Conservation (phyloP, 2,797 vertebrate species). For the Distichodus sexfasciatus region DNA sequence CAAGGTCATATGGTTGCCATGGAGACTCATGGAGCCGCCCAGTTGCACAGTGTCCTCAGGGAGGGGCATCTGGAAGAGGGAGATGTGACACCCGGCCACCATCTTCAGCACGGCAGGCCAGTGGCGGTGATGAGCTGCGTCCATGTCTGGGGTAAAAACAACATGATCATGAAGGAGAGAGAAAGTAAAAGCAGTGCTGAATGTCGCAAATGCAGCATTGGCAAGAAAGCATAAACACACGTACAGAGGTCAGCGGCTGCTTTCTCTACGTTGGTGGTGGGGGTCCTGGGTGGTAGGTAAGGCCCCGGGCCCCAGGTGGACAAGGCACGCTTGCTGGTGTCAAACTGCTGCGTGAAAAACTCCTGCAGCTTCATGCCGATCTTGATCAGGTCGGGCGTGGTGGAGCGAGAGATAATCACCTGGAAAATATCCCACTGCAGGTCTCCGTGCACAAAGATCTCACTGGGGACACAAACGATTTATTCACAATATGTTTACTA, state of each 20-base stretch:
- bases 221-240: too few relatives aligned
- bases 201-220: too few relatives aligned
- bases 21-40: slow-evolving; percentile 96
- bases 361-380: slow-evolving; percentile 99
- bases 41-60: slow-evolving; percentile 96
- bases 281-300: slow-evolving; percentile 90
- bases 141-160: slow-evolving; percentile 77
- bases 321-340: slow-evolving; percentile 95
- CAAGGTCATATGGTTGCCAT: slow-evolving; percentile 98
- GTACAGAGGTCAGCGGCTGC: slow-evolving; percentile 87
- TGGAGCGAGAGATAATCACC: slow-evolving; percentile 98
- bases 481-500: background rate
- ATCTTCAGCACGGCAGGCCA: slow-evolving; percentile 96
- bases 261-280: slow-evolving; percentile 83
- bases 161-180: too few relatives aligned
- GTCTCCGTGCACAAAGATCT: slow-evolving; percentile 97
- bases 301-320: slow-evolving; percentile 97
- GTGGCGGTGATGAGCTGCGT: slow-evolving; percentile 95
- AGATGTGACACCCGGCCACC: slow-evolving; percentile 96
- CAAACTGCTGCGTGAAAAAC: slow-evolving; percentile 98
- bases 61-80: slow-evolving; percentile 93
- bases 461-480: too few relatives aligned
- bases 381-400: slow-evolving; percentile 98
- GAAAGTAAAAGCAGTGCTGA: background rate
- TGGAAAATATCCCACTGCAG: slow-evolving; percentile 99